A percentile compares a stretch with the other conserved stretches of the same genome.
Conservation (phyloP, 2,888 invertebrate species). For the Labia minor region DNA sequence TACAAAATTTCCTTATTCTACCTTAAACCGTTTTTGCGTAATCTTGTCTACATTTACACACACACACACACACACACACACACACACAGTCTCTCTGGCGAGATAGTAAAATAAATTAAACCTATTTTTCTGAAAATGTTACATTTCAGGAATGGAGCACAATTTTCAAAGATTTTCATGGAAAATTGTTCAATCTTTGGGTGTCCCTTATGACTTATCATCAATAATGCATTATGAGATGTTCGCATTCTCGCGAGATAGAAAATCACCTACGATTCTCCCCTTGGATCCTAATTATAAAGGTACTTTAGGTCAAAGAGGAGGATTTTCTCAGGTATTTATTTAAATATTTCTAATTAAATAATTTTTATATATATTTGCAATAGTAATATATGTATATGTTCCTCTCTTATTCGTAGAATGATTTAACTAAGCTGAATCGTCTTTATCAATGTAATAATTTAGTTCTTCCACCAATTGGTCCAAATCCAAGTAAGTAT, state of each 20-base stretch:
- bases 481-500: neutral
- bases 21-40: no score
- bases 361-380: neutral
- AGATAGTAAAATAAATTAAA: no score
- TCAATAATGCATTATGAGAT: constrained; percentile 37
- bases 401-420: no score
- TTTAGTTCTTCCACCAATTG: neutral
- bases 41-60: no score
- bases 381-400: neutral
- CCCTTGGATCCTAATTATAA: constrained; percentile 27
- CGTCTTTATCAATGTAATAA: constrained; percentile 30
- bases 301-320: constrained; percentile 33
- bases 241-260: constrained; percentile 33
- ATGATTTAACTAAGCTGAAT: constrained; percentile 31
- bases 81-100: no score
- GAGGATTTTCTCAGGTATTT: constrained; percentile 31
- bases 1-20: no score
- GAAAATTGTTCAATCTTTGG: constrained; percentile 22
- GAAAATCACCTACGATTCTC: constrained; percentile 32
- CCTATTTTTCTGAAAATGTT: no score
- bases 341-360: neutral
- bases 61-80: no score
- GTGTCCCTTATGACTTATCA: constrained; percentile 25
- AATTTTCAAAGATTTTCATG: constrained; percentile 25
- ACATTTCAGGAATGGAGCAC: constrained; percentile 23